Evolutionary conservation across 2,888 invertebrate species (phyloP).

Genomic region (Oscheius myriophilus): DNA sequence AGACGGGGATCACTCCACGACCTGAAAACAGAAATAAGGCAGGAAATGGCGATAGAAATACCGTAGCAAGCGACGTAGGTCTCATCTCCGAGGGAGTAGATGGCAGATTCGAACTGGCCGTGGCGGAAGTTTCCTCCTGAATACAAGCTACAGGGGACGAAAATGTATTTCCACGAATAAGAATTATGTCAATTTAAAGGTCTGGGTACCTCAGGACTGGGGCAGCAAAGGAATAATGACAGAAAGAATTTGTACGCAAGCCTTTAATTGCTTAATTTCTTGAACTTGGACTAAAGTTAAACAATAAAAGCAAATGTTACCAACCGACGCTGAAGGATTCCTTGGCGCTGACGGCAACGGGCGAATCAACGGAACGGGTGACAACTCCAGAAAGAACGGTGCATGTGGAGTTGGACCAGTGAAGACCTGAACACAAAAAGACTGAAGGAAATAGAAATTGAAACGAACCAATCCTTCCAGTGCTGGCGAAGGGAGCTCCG

Average conservation of each 20-base stretch:
- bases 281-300: too few species aligned
- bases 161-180: not conserved
- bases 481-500: constrained; percentile 52
- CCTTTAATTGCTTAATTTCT: too few species aligned
- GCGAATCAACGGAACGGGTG: constrained; percentile 42
- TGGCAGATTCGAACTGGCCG: constrained; percentile 65
- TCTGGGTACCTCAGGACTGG: too few species aligned
- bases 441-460: not conserved
- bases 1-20: constrained; percentile 58
- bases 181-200: not conserved
- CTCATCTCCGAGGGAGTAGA: constrained; percentile 61
- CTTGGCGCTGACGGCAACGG: constrained; percentile 35
- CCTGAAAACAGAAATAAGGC: constrained; percentile 23
- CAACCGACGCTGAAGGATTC: constrained; percentile 56
- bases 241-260: too few species aligned
- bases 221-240: too few species aligned
- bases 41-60: constrained; percentile 20
- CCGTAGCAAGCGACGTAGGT: constrained; percentile 66
- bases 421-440: constrained; percentile 54
- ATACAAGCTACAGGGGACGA: constrained; percentile 12
- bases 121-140: constrained; percentile 66
- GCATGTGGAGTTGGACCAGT: constrained; percentile 69
- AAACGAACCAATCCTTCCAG: constrained; percentile 58
- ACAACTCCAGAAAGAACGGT: constrained; percentile 68
- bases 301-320: not conserved